A percentile compares a stretch with the other conserved stretches of the same genome.
Conservation (phyloP, 2,113 vertebrate species). For the Chloropsis hardwickii region DNA sequence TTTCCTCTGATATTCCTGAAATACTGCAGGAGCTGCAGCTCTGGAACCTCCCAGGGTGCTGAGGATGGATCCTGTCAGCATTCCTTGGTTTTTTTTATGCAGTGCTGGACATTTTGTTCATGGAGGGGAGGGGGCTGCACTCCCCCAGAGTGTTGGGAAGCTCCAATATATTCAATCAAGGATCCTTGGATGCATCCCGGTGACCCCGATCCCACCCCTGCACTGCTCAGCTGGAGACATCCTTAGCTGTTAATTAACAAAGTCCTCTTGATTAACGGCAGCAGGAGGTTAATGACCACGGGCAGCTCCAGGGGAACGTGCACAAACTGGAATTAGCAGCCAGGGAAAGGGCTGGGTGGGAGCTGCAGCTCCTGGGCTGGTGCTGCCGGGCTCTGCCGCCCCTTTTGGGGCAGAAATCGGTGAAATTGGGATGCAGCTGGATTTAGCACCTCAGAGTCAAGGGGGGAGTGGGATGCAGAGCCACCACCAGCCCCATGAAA, state of each 20-base stretch:
- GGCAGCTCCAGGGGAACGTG: background rate
- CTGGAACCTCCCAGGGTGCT: accelerated
- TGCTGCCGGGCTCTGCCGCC: accelerated
- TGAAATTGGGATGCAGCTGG: background rate
- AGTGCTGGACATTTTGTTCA: accelerated
- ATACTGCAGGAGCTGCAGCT: background rate
- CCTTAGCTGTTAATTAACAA: background rate
- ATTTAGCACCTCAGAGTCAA: background rate
- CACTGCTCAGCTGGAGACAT: background rate
- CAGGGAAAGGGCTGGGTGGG: background rate
- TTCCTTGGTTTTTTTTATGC: background rate
- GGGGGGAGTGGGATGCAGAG: background rate
- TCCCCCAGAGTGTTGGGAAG: background rate
- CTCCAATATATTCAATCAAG: background rate
- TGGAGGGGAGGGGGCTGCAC: background rate
- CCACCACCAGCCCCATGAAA: accelerated
- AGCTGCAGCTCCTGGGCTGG: background rate
- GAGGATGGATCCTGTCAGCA: background rate
- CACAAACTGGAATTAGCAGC: background rate
- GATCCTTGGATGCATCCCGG: accelerated
- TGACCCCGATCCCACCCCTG: background rate
- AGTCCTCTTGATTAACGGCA: background rate
- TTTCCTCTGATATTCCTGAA: background rate
- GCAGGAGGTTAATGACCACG: background rate
- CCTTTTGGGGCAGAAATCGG: background rate